Evolutionary conservation across 2,113 vertebrate species (phyloP).

Genomic region (Passer montanus): DNA sequence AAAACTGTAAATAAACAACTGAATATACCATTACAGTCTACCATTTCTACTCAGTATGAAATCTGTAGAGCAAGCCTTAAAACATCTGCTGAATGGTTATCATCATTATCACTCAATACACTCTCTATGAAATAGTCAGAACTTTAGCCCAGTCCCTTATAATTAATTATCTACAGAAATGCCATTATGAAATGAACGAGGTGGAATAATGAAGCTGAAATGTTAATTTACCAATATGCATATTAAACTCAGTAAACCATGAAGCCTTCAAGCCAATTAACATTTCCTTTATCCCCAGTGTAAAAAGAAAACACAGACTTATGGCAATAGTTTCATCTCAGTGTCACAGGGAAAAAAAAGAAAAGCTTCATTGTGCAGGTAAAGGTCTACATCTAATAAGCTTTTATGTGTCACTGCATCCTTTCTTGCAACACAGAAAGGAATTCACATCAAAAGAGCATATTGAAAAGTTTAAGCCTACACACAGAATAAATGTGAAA

Average conservation of each 20-base stretch:
- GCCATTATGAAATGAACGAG: conserved; percentile 18
- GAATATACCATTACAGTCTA: background rate
- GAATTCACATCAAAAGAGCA: background rate
- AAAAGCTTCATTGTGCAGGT: background rate
- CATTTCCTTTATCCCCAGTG: background rate
- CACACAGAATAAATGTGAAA: background rate
- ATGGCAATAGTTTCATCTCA: background rate
- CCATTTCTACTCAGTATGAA: background rate
- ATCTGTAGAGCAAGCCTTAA: background rate
- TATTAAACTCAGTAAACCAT: conserved; percentile 48
- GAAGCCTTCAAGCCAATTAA: conserved; percentile 45
- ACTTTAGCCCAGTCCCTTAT: background rate
- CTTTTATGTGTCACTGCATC: background rate
- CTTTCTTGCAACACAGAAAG: background rate
- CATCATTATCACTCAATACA: background rate
- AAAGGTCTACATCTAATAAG: conserved; percentile 24
- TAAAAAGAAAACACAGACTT: background rate
- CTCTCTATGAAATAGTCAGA: background rate
- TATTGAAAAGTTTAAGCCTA: background rate
- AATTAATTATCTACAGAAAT: conserved; percentile 50
- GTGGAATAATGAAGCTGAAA: conserved; percentile 70
- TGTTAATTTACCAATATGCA: conserved; percentile 69
- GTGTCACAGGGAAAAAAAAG: background rate
- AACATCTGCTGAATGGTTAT: background rate
- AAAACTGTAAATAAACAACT: background rate